Percentiles rank a stretch among this genome's conserved stretches.
These are phyloP conservation scores for Peribatodes rhomboidaria DNA, from an alignment of 2,888 invertebrate species.

Conservation along the genomic window DNA sequence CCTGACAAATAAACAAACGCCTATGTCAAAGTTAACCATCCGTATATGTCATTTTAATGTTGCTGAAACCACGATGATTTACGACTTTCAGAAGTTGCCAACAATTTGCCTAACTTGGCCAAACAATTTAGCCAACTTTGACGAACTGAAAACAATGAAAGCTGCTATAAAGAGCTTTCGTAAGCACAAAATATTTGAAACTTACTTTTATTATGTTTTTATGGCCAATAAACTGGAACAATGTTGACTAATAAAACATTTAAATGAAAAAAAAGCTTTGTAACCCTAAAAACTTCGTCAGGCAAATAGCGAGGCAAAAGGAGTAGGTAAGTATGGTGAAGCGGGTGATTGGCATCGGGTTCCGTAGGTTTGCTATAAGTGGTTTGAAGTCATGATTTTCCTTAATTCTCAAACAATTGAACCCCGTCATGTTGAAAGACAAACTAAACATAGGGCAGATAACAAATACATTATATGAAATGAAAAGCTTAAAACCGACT, in stretches of 20 bases:
- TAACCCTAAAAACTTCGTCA: slow-evolving; percentile 1
- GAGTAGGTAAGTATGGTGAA: not conserved
- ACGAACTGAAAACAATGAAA: slow-evolving; percentile 23
- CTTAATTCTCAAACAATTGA: too few species aligned
- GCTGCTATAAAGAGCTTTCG: slow-evolving; percentile 12
- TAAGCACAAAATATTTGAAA: slow-evolving; percentile 23
- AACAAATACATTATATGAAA: too few species aligned
- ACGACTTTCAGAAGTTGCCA: slow-evolving; percentile 4
- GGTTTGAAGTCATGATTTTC: too few species aligned
- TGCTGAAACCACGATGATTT: slow-evolving; percentile 8
- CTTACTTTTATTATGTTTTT: slow-evolving; percentile 17
- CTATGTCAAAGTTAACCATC: not conserved
- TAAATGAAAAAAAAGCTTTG: slow-evolving; percentile 33
- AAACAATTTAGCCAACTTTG: slow-evolving; percentile 10
- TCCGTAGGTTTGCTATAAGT: not conserved
- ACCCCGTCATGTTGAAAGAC: too few species aligned
- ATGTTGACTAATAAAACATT: slow-evolving; percentile 44
- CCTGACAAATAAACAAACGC: not conserved
- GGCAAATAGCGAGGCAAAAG: slow-evolving; percentile 30
- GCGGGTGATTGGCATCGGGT: not conserved
- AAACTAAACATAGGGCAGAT: too few species aligned
- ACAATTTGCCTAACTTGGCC: slow-evolving; percentile 15
- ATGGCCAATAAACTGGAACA: slow-evolving; percentile 26
- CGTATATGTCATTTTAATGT: slow-evolving; percentile 10
- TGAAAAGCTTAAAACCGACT: too few species aligned